These are phyloP conservation scores for Mimas tiliae DNA, from an alignment of 2,888 invertebrate genomes.

Conservation along the genomic window DNA sequence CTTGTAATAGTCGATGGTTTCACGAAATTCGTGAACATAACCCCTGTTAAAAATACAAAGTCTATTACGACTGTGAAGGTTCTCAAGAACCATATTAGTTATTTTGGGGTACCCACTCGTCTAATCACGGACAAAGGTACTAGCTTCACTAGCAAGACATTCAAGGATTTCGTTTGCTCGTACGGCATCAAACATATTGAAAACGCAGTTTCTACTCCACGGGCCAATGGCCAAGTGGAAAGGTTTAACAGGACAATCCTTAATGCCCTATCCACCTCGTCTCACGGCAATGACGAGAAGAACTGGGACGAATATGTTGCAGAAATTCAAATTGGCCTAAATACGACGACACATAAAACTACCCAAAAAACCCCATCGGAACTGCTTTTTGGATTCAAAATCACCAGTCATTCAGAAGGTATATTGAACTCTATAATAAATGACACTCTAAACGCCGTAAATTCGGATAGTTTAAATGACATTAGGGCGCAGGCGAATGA, in stretches of 20 bases:
- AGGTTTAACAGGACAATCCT: not conserved
- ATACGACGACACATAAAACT: too few relatives aligned
- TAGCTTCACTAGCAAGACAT: not conserved
- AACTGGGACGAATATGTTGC: not conserved
- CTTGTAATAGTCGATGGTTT: conserved; percentile 30
- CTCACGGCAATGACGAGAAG: not conserved
- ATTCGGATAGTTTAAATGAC: too few relatives aligned
- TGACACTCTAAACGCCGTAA: too few relatives aligned
- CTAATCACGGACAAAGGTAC: not conserved
- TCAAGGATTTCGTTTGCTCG: not conserved
- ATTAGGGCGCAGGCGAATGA: too few relatives aligned
- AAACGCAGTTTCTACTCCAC: not conserved
- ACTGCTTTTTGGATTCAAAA: too few relatives aligned
- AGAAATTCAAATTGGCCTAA: not conserved
- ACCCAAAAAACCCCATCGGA: too few relatives aligned
- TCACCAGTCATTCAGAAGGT: too few relatives aligned
- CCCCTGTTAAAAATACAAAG: not conserved
- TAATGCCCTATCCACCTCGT: not conserved
- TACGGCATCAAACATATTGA: not conserved
- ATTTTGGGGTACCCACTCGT: not conserved
- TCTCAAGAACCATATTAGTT: not conserved
- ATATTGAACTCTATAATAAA: too few relatives aligned
- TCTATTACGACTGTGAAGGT: not conserved
- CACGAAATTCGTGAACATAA: conserved; percentile 26
- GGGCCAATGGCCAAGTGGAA: not conserved